A percentile compares a stretch with the other conserved stretches of the same genome.
These are phyloP conservation scores for Xenopus laevis DNA, from an alignment of 2,113 vertebrate species.

Conservation along the genomic window DNA sequence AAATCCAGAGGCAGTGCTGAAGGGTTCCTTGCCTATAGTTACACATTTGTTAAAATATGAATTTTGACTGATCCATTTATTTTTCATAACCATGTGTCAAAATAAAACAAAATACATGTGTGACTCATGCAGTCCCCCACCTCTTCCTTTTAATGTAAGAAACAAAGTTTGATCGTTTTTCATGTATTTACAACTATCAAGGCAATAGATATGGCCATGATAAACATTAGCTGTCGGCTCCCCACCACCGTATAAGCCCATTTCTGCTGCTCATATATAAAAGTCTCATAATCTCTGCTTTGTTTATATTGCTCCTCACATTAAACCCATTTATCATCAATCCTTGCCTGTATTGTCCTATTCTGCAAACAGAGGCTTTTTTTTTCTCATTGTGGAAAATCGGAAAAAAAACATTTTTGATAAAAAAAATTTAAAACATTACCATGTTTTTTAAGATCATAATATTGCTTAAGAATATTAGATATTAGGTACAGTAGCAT, in stretches of 20 bases:
- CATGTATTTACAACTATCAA: not conserved
- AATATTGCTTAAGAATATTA: not conserved
- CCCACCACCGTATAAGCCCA: constrained; percentile 2
- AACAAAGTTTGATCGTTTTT: not conserved
- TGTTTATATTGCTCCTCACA: constrained; percentile 15
- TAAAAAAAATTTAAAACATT: not conserved
- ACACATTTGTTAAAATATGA: too few relatives aligned
- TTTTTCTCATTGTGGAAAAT: not conserved
- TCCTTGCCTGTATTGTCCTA: constrained; percentile 40
- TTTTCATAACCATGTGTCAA: constrained; percentile 1
- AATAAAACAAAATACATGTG: not conserved
- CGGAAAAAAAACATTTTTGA: not conserved
- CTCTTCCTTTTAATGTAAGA: not conserved
- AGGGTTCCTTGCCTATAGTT: too few relatives aligned
- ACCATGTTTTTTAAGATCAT: not conserved
- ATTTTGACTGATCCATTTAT: not conserved
- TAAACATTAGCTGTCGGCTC: constrained; percentile 9
- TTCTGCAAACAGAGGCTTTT: constrained; percentile 35
- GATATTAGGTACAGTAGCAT: not conserved
- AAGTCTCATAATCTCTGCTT: constrained; percentile 40
- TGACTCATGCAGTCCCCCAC: not conserved
- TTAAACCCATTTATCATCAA: constrained; percentile 44
- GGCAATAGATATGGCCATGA: not conserved
- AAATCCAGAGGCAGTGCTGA: too few relatives aligned
- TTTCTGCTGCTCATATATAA: constrained; percentile 12